Evolutionary conservation across 2,888 invertebrate genomes (phyloP), one percentile per base, ranked within the genome.

Genomic region (Synanthedon tipuliformis): DNA sequence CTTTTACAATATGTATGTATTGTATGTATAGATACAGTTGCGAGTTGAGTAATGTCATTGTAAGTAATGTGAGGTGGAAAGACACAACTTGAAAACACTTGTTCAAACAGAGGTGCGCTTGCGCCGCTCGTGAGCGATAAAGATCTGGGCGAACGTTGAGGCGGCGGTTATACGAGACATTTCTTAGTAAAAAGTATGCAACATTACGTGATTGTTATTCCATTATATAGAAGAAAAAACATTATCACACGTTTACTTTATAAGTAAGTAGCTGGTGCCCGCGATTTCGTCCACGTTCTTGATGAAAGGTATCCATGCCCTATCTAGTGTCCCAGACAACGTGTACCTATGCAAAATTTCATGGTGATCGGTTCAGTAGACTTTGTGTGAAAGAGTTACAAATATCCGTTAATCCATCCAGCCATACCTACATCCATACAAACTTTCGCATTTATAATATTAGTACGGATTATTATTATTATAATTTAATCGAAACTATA

Each of bases 21-120:
- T 27, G 7, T 27, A 27, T 27, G 27, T 34, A 34, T 34, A 34
- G 27, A 23, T 34, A 34, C 10, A 34, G 34, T 8, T 34, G 10
- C 10, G 34, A 7, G 45, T 45, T 45, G 13, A 45, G 15, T 45
- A 45, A 45, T 45, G 45, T 45, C 15, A 13, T 45, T 45, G 45
- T 45, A 4, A 34, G 34, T 34, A 34, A 34, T 34, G 34, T 34
- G 34, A 45, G 45, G 45, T 45, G 45, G 15, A 12, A 12, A n/a
- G 45, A 15, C 45, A 41, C 41, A 64, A 57, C 50, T 57, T 55
- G 57, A 59, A 23, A 53, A 60, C 75, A 75, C 72, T 75, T 75
- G 75, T 71, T 61, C 64, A 73, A 75, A 75, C 69, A 72, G 55
- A 55, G 60, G 64, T 63, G 57, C 63, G 61, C 59, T 57, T 54